Evolutionary conservation across 2,113 vertebrate species (phyloP).

Genomic region (Columba livia): DNA sequence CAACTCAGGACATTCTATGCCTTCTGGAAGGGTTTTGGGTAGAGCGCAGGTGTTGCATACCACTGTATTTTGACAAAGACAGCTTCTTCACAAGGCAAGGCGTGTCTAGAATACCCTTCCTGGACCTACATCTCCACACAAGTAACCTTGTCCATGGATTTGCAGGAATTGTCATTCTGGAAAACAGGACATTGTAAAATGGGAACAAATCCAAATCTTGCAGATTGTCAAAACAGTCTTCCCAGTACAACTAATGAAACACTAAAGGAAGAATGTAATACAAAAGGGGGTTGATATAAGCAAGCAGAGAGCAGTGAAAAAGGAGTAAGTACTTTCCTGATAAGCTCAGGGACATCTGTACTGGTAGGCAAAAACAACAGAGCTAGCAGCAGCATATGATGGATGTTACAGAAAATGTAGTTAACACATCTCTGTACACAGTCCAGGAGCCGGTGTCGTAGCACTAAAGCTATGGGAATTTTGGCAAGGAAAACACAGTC

Average conservation of each 20-base stretch:
- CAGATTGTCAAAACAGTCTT: background rate
- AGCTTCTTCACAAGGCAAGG: background rate
- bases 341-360: background rate
- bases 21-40: background rate
- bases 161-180: background rate
- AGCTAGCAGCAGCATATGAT: background rate
- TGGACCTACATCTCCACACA: fast-evolving
- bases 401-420: background rate
- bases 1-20: too few relatives aligned
- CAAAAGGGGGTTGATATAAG: background rate
- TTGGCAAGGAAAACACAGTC: background rate
- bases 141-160: background rate
- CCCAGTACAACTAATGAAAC: background rate
- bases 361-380: background rate
- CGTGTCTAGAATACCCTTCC: background rate
- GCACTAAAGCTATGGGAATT: background rate
- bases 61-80: background rate
- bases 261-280: background rate
- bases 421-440: background rate
- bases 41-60: background rate
- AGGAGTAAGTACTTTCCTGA: background rate
- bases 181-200: background rate
- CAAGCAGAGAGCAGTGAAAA: background rate
- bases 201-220: background rate
- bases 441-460: background rate